A percentile compares a stretch with the other conserved stretches of the same genome.
phyloP scores from a whole-genome alignment of 2,113 vertebrate species.

The Vulpes lagopus region DNA sequence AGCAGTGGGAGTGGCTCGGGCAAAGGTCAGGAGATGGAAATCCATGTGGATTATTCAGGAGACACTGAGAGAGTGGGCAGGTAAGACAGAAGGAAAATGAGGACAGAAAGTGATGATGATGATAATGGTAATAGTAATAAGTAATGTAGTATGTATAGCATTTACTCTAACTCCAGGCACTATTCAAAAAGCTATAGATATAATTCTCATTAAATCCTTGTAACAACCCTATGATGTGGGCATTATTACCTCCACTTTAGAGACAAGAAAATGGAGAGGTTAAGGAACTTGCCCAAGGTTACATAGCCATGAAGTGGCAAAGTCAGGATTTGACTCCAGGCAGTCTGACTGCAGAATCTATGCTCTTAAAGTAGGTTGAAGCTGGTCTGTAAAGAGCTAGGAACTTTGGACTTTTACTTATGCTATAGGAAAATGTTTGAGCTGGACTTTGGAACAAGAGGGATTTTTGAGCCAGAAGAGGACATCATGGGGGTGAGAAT shows the following conservation, averaged over 20 bases:
- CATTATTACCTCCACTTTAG: slow-evolving; percentile 10
- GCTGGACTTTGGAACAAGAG: background rate
- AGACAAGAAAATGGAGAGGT: background rate
- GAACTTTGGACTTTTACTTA: background rate
- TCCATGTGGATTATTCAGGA: background rate
- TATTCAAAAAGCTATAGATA: background rate
- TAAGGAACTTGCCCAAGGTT: background rate
- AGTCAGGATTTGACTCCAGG: background rate
- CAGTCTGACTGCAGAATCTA: background rate
- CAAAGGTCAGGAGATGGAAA: background rate
- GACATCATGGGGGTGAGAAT: background rate
- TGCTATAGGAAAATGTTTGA: background rate
- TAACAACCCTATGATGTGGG: background rate
- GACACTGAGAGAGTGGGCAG: background rate
- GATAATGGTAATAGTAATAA: background rate
- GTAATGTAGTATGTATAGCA: background rate
- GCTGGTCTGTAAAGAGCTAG: background rate
- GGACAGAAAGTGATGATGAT: background rate
- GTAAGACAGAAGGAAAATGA: background rate
- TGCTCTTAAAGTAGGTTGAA: slow-evolving; percentile 23
- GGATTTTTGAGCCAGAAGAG: background rate
- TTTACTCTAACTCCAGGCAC: background rate
- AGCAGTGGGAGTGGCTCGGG: background rate
- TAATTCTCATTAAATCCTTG: background rate
- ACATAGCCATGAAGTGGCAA: background rate